Evolutionary conservation across 2,888 invertebrate genomes (phyloP), one percentile per base, ranked within the genome.

Genomic region (Poecilobothrus nobilitatus): DNA sequence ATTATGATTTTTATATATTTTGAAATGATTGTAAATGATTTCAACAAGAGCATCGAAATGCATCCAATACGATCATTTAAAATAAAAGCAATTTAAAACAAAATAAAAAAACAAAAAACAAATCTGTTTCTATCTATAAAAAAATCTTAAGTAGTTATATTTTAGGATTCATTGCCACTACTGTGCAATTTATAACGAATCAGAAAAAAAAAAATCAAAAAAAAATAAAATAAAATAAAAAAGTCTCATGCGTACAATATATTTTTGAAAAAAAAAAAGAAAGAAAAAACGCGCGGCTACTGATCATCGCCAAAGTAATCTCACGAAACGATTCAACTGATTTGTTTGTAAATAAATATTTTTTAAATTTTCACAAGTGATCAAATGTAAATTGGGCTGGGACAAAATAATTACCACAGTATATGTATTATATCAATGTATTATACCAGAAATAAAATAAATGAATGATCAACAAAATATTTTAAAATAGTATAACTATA

Each of bases 281-380:
- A 44, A 44, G 6, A 44, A 6, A 6, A 53, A 53, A 53, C 18
- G 53, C 53, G 53, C 53, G 53, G 18, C 53, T 53, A n/a, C 53
- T 53, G n/a, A 18, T 53, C 53, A 53, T 53, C 53, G n/a, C 53
- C 9, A 53, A 53, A 53, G 53, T 53, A 53, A 64, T 18, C 64
- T 64, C 34, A 34, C 65, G 69, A 66, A 69, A 69, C 69, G 67
- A 69, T 53, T 67, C 66, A 66, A 69, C 69, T 67, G 66, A 69
- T 69, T 67, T 63, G 61, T 64, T 65, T 66, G 67, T 69, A 69
- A 69, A 69, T 65, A 69, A 37, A 68, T 33, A 63, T 53, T 12
- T n/a, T 53, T 53, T 53, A 41, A 53, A n/a, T 53, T 53, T 53
- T 53, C 53, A 8, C 53, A 15, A 53, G 18, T 53, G 53, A 53